Evolutionary conservation across 2,797 vertebrate species (phyloP).

Genomic region (Euphonia xanthogaster): DNA sequence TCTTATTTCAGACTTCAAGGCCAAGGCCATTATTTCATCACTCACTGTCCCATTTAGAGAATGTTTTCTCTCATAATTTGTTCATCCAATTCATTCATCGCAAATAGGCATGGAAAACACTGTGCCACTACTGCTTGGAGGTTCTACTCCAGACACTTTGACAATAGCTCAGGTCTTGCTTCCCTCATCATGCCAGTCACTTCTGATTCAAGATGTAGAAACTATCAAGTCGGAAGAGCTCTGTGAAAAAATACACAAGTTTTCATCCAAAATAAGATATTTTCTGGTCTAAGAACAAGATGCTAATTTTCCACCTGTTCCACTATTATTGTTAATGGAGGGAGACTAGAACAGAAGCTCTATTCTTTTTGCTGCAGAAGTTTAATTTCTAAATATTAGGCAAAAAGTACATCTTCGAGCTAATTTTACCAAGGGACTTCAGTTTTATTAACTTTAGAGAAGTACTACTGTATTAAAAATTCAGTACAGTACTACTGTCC

Average conservation of each 20-base stretch:
- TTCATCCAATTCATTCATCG: background rate
- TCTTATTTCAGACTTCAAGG: conserved; percentile 27
- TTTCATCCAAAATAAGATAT: background rate
- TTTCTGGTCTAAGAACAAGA: background rate
- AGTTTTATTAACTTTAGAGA: background rate
- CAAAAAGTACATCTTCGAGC: background rate
- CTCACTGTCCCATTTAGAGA: background rate
- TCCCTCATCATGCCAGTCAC: background rate
- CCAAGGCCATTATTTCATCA: conserved; percentile 57
- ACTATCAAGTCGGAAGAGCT: background rate
- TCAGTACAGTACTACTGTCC: background rate
- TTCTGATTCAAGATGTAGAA: background rate
- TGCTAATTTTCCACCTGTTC: background rate
- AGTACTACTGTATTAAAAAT: background rate
- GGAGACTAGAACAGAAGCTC: background rate
- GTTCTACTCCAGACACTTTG: background rate
- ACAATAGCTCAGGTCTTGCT: background rate
- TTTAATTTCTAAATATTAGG: background rate
- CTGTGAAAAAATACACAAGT: background rate
- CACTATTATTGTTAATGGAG: background rate
- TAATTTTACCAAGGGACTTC: background rate
- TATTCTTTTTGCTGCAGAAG: background rate
- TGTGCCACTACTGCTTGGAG: background rate
- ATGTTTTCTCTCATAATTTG: background rate
- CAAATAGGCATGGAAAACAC: background rate